Conservation (phyloP, 2,888 invertebrate genomes). For the Macrosiphum euphorbiae region DNA sequence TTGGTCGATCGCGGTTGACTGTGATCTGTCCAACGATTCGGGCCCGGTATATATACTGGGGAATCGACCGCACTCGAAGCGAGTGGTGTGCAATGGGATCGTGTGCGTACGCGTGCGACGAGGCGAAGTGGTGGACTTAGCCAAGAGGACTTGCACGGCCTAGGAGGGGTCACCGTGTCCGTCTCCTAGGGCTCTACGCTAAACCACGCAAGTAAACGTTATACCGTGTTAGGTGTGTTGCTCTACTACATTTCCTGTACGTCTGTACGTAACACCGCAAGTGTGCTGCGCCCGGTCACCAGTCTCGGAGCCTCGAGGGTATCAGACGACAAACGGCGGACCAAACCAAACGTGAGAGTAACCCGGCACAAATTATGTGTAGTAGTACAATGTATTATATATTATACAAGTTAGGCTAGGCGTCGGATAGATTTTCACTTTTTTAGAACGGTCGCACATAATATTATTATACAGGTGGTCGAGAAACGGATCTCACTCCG, state of each 20-base stretch:
- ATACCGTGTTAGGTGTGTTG: background rate
- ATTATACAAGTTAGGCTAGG: background rate
- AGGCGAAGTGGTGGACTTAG: background rate
- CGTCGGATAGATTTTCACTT: background rate
- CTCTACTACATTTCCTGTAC: background rate
- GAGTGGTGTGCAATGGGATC: background rate
- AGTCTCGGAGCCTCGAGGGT: background rate
- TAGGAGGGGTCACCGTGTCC: background rate
- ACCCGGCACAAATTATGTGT: background rate
- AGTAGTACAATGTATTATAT: background rate
- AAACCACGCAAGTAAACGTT: too few relatives aligned
- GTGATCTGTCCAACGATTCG: background rate
- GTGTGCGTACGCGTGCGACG: background rate
- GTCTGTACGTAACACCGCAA: background rate
- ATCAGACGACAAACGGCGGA: background rate
- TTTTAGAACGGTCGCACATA: background rate
- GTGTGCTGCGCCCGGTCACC: background rate
- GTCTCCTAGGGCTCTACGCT: background rate
- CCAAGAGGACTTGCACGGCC: background rate
- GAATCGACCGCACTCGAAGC: background rate
- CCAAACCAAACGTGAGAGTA: background rate
- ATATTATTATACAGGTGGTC: background rate
- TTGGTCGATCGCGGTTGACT: background rate
- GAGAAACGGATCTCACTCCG: background rate
- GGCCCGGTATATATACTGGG: constrained; percentile 22